Evolutionary conservation across 2,888 invertebrate genomes (phyloP), one percentile per base, ranked within the genome.

Genomic region (Dichetophora obliterata): DNA sequence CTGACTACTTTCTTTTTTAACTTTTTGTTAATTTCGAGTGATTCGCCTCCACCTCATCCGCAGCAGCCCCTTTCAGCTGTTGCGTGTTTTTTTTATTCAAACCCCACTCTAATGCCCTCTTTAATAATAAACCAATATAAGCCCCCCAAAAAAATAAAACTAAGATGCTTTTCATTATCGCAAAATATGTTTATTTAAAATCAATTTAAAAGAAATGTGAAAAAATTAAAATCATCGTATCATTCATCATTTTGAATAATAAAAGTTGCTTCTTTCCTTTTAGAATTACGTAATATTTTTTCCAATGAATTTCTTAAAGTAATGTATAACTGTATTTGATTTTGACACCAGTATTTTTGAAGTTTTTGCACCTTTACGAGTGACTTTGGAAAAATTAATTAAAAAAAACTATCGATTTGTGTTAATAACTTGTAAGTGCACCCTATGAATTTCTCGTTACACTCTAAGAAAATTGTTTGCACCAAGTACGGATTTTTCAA

Each of bases 81-180:
- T 69, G 75, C 48, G 14, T 19, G 16, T 72, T 68, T 63, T 68
- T 63, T 76, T 77, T 68, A 31, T 59, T 78, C 50, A 70, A 75
- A 76, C 63, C 79, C 70, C 76, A n/a, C 72, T 19, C 24, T 16
- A 57, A 61, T 75, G 74, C 65, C 70, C 34, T 57, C 57, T 75
- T 31, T 65, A 63, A 76, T 75, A 76, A 63, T 76, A 75, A 80
- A 80, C 78, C 79, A 69, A 71, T 76, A 71, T 76, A 77, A 81
- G 69, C 59, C 77, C 80, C 82, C 2, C 11, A 43, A 43, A 43
- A 43, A 43, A 43, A 2, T 43, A 43, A 43, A 87, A 88, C 87
- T 89, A 88, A 89, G 89, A 89, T 89, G 89, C 89, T 89, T 89
- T 87, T 89, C 88, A 73, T 72, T 70, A 88, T 86, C 85, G 85